Conservation (phyloP, 1,140 invertebrate species). For the Diuraphis noxia region DNA sequence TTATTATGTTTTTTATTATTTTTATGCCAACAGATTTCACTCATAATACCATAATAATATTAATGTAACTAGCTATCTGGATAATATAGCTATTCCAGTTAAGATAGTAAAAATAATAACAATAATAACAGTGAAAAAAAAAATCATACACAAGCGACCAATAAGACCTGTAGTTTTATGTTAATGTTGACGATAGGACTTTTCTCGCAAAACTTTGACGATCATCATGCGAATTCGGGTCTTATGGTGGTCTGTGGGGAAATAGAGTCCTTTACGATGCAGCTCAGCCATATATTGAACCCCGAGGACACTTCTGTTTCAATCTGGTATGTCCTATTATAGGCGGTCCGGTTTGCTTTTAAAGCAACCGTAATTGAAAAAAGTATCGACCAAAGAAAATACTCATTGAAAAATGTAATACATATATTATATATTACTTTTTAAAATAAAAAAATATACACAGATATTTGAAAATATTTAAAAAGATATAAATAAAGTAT, state of each 20-base stretch:
- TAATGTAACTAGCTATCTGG: not conserved
- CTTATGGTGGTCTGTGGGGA: slow-evolving; percentile 29
- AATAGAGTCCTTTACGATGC: slow-evolving; percentile 26
- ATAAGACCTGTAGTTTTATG: slow-evolving; percentile 36
- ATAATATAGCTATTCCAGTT: not conserved
- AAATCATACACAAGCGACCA: not conserved
- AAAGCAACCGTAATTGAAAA: slow-evolving; percentile 31
- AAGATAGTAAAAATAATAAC: not conserved
- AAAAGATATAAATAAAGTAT: not conserved
- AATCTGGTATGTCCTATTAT: slow-evolving; percentile 25
- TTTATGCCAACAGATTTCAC: not conserved
- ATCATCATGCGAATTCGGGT: not conserved
- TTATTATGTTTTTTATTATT: not conserved
- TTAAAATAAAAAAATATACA: not conserved
- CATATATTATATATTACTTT: not conserved
- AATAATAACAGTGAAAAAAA: not conserved
- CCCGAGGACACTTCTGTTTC: slow-evolving; percentile 40
- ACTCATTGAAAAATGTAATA: not conserved
- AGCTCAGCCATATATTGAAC: slow-evolving; percentile 13
- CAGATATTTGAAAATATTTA: not conserved
- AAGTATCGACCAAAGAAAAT: slow-evolving; percentile 21
- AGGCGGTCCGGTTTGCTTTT: slow-evolving; percentile 5
- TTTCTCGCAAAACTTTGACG: slow-evolving; percentile 45
- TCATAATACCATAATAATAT: not conserved
- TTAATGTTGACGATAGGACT: slow-evolving; percentile 5